phyloP scores from a whole-genome alignment of 1,140 invertebrate genomes.

The Caenorhabditis tropicalis region DNA sequence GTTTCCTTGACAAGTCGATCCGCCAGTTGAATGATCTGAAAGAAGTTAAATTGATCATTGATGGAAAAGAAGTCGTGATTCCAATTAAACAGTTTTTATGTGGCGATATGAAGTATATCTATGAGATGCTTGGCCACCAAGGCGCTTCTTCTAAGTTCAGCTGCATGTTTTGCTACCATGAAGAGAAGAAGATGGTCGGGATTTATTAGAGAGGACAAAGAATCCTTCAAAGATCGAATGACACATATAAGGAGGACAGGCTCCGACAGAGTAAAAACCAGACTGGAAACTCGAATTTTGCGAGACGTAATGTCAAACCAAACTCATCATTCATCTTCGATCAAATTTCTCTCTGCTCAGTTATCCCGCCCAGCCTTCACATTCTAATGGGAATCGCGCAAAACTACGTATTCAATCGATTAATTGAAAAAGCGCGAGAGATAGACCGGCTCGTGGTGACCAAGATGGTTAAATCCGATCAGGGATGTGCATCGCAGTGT shows the following conservation, averaged over 20 bases:
- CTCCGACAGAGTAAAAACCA: background rate
- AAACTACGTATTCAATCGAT: background rate
- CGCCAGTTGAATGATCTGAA: background rate
- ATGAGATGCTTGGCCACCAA: too few species aligned
- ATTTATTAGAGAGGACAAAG: background rate
- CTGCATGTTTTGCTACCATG: background rate
- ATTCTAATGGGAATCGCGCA: background rate
- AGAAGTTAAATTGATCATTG: too few species aligned
- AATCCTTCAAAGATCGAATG: background rate
- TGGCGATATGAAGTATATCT: too few species aligned
- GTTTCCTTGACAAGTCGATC: background rate
- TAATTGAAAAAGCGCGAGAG: background rate
- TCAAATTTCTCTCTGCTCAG: background rate
- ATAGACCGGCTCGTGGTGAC: too few species aligned
- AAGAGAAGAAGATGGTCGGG: background rate
- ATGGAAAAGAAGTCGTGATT: too few species aligned
- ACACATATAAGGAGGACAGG: too few species aligned
- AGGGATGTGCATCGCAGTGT: too few species aligned
- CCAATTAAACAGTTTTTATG: too few species aligned
- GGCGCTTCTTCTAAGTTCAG: too few species aligned
- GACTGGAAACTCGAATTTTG: background rate
- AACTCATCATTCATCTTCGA: background rate
- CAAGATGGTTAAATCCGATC: too few species aligned
- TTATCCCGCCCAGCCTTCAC: background rate
- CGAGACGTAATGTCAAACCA: background rate